A percentile compares a stretch with the other conserved stretches of the same genome.
Evolutionary conservation across 2,888 invertebrate species (phyloP).

Genomic region (Imbricaverruca yamaguchii): DNA sequence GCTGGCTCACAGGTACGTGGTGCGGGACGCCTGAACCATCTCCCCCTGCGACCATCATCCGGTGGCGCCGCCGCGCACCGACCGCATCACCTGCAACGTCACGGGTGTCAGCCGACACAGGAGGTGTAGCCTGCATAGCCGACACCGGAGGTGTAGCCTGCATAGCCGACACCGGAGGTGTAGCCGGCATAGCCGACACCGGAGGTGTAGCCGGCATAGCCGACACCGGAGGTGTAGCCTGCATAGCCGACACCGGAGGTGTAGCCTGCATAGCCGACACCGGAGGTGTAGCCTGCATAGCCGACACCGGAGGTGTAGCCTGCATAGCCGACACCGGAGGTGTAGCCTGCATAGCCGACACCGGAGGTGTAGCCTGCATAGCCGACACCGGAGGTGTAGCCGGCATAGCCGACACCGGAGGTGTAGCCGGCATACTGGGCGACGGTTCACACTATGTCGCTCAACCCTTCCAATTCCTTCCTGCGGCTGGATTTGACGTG

Average conservation of each 20-base stretch:
- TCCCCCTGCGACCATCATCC: constrained; percentile 5
- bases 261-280: too few species aligned
- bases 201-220: too few species aligned
- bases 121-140: neutral
- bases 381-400: too few species aligned
- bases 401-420: neutral
- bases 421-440: neutral
- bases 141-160: too few species aligned
- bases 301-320: neutral
- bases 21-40: neutral
- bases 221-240: too few species aligned
- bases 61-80: constrained; percentile 2
- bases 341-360: neutral
- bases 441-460: too few species aligned
- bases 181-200: too few species aligned
- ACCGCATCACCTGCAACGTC: neutral
- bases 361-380: neutral
- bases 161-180: too few species aligned
- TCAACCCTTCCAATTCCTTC: too few species aligned
- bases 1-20: constrained; percentile 3
- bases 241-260: too few species aligned
- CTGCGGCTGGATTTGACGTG: too few species aligned
- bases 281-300: too few species aligned
- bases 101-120: neutral
- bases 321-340: neutral